Evolutionary conservation across 2,113 vertebrate species (phyloP), one percentile per base, ranked within the genome.

Genomic region (Corythornis madagascariensis): DNA sequence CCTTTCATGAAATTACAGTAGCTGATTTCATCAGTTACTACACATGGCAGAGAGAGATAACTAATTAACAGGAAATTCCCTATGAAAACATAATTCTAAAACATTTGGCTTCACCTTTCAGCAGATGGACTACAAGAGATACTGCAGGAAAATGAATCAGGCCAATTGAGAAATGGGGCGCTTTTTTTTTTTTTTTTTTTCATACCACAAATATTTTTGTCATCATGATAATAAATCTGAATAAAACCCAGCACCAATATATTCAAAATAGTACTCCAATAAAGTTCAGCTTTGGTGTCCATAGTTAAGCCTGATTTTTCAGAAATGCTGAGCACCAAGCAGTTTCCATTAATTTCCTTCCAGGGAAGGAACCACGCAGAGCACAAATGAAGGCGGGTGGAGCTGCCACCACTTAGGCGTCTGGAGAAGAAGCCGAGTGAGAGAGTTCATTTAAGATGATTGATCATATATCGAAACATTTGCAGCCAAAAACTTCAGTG

Each of bases 1-100:
- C 88, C 70, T 95, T 96, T 95, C 86, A 86, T 94, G 87, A 95
- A 93, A 89, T 92, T 95, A 94, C 56, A 92, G 90, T 88, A 90
- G 81, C 91, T 95, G 89, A 93, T 96, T 93, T 93, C 81, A 93
- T 96, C 93, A 86, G 35, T 94, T 92, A 81, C 83, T 97, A 91
- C 94, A 95, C 96, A 96, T 96, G 95, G 95, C 95, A 93, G 81
- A 94, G 96, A 96, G 83, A 93, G 33, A 95, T 67, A 97, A 93
- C 89, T 95, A 96, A 97, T 96, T 96, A 97, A 92, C 91, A 94
- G 63, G 94, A 95, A 96, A 97, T 90, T 96, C 96, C 96, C 96
- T 87, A 61, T 92, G 96, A 97, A 97, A 96, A 95, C 92, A 95
- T 97, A 97, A 97, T 90, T 95, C 95, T 94, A 90, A 96, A 96